These are phyloP conservation scores for Notarius quadriscutis DNA, from an alignment of 2,113 vertebrate species.

Conservation along the genomic window DNA sequence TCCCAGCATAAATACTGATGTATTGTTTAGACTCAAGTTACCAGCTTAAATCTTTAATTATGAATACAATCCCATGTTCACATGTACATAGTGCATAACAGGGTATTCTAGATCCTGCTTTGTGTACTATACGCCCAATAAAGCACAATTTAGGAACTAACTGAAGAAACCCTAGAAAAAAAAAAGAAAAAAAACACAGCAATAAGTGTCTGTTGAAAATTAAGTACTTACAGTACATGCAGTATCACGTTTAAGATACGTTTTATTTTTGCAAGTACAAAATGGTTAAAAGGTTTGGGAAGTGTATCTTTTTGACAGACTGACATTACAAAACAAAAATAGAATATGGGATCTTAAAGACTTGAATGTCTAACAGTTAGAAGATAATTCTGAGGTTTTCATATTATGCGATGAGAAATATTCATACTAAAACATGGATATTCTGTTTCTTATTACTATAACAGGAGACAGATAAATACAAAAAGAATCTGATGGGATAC, in stretches of 20 bases:
- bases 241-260: too few species aligned
- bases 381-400: neutral
- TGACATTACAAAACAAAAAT: neutral
- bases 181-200: too few species aligned
- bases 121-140: neutral
- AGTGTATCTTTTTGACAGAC: neutral
- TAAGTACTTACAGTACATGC: too few species aligned
- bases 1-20: neutral
- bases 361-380: neutral
- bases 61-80: neutral
- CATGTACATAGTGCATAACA: neutral
- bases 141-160: neutral
- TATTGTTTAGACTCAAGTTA: neutral
- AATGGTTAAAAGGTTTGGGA: neutral
- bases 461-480: constrained; percentile 83
- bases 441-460: neutral
- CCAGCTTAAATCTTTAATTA: neutral
- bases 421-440: neutral
- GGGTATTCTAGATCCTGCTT: neutral
- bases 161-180: too few species aligned
- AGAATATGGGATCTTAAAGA: neutral
- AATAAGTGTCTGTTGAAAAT: too few species aligned
- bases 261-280: neutral
- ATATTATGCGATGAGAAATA: neutral
- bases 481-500: constrained; percentile 76